Evolutionary conservation across 1,140 invertebrate genomes (phyloP), one percentile per base, ranked within the genome.

Genomic region (Tetragnatha versicolor): DNA sequence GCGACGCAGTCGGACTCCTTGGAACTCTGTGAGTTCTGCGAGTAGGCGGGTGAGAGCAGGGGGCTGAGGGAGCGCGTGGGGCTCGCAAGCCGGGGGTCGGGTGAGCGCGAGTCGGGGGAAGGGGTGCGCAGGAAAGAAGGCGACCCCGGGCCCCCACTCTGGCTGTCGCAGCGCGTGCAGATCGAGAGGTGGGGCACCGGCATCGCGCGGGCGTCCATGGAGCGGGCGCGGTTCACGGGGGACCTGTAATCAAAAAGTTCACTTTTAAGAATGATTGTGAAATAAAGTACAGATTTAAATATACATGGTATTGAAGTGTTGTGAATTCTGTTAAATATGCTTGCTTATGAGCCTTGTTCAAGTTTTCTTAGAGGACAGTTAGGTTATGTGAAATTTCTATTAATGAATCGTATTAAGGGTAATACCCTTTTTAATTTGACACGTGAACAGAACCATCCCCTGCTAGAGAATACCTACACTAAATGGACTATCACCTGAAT

Each of bases 121-220:
- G 70, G 70, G 12, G 79, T 75, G 27, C 79, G 73, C 39, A 49
- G 45, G 35, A 61, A 70, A 20, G 69, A 75, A 12, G 78, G 63
- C 47, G 60, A 66, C 14, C 51, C 53, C 14, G 68, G 63, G 2
- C 58, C 55, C 20, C 66, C 53, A 14, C 42, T 29, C 58, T 76
- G 72, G 33, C 79, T 73, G 51, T 75, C 70, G 22, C 65, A 80
- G 5, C 69, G 42, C 1, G 27, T 60, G 39, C 61, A 75, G 63
- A 80, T 73, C 22, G 79, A 75, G 33, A 80, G 63, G 27, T 70
- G 69, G 66, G 77, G 51, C 49, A 49, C 31, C 12, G 77, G 66
- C 77, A 75, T 73, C 29, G 79, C 79, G 14, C 79, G 69, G n/a
- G 79, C 79, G 31, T 80, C 79, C 70, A 80, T 75, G 35, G 79